A percentile compares a stretch with the other conserved stretches of the same genome.
phyloP scores from a whole-genome alignment of 2,113 vertebrate genomes.

The Gulo gulo region DNA sequence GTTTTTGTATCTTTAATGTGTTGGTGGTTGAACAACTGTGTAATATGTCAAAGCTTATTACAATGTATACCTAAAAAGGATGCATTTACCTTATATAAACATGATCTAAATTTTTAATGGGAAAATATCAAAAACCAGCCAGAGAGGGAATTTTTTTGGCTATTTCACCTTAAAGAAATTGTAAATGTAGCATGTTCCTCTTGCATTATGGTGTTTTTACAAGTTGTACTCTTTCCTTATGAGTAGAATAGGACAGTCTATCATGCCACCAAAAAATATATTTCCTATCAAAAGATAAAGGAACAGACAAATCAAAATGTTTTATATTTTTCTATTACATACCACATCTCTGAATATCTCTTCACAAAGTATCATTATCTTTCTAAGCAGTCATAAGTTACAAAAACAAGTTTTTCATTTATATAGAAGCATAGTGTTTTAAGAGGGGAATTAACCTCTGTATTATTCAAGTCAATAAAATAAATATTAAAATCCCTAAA shows the following conservation, averaged over 20 bases:
- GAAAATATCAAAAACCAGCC: background rate
- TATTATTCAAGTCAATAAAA: background rate
- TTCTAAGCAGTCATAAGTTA: background rate
- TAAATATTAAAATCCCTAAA: background rate
- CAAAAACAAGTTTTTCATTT: slow-evolving; percentile 1
- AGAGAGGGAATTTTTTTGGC: background rate
- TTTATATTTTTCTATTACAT: background rate
- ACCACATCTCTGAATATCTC: background rate
- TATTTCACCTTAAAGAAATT: slow-evolving; percentile 13
- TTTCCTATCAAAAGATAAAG: background rate
- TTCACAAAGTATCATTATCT: background rate
- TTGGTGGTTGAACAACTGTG: background rate
- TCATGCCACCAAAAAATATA: background rate
- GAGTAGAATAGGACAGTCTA: background rate
- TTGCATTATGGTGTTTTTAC: background rate
- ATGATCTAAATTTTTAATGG: background rate
- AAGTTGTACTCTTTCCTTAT: background rate
- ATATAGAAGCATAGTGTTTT: background rate
- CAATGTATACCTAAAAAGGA: background rate
- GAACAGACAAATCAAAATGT: background rate
- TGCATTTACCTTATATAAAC: background rate
- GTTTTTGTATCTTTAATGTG: background rate
- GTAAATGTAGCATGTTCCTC: background rate
- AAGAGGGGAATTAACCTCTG: background rate
- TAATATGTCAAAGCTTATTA: background rate